Evolutionary conservation across 2,113 vertebrate genomes (phyloP).

Genomic region (Meriones unguiculatus): DNA sequence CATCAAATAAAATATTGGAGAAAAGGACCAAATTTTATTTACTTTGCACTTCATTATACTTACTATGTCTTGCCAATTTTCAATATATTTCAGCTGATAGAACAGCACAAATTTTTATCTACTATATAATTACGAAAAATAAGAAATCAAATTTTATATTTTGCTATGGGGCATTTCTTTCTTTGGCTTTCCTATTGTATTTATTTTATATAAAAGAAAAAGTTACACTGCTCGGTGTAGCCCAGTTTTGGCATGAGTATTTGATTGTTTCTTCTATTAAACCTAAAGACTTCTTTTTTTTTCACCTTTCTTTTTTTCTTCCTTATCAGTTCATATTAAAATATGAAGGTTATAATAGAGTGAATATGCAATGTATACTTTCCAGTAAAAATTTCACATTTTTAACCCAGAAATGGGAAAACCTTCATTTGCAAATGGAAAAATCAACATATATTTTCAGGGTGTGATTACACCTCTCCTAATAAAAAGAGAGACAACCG

Average conservation of each 20-base stretch:
- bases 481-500: background rate
- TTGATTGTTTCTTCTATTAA: background rate
- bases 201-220: background rate
- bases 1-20: constrained; percentile 47
- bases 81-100: constrained; percentile 29
- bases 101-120: constrained; percentile 11
- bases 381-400: background rate
- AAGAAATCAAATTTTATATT: background rate
- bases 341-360: background rate
- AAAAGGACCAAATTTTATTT: constrained; percentile 25
- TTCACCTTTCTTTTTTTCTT: background rate
- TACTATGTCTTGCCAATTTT: constrained; percentile 52
- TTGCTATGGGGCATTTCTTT: background rate
- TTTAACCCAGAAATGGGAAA: background rate
- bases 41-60: constrained; percentile 58
- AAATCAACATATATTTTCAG: background rate
- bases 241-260: background rate
- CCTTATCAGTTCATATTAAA: background rate
- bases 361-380: background rate
- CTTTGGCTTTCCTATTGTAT: background rate
- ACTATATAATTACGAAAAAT: constrained; percentile 24
- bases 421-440: background rate
- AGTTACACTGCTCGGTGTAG: background rate
- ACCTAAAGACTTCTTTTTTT: background rate
- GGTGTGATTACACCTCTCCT: background rate